Base-by-base conservation (phyloP, 1,140 invertebrate genomes). In the Olivierus martensii region DNA sequence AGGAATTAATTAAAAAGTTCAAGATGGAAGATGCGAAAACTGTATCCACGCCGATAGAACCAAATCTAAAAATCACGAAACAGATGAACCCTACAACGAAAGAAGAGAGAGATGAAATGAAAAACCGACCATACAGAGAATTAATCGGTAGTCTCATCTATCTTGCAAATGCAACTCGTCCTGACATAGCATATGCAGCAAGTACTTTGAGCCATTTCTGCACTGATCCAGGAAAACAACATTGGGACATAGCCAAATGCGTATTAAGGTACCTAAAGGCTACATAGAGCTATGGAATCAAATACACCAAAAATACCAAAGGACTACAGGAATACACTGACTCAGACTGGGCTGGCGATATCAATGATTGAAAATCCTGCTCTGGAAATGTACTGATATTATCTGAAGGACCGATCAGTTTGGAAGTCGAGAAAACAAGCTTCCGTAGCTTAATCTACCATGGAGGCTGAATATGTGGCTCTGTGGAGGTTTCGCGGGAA, bases 381-480 rank as follows among this genome's bases (percentile, higher is more conserved):
- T 63, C 65, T 10, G 66, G 68, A 12, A 68, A 60, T 52, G 53
- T 68, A 10, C 50, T 67, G 18, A 54, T 53, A 3, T 49, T 64
- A 6, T 51, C n/a, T 21, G 59, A 56, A 39, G 55, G 46, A 49
- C 55, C 61, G 7, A 47, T 69, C 3, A 42, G 53, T 37, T n/a
- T 72, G 66, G 70, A 51, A 53, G 22, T 65, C 61, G 37, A 66
- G 65, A 47, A 70, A 65, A 57, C 69, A 72, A 57, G 35, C 22
- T 19, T 49, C 51, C 53, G 66, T 69, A 19, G 60, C 66, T 15
- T 19, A 70, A 1, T 72, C 69, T 18, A 67, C 65, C 1, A 68
- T 62, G 7, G 66, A 70, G 49, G 63, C 68, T 0, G 68, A 72
- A 45, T 72, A 71, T n/a, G n/a, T n/a, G n/a, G n/a, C n/a, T n/a